Conservation (phyloP, 2,113 vertebrate genomes). For the Urocitellus parryii region DNA sequence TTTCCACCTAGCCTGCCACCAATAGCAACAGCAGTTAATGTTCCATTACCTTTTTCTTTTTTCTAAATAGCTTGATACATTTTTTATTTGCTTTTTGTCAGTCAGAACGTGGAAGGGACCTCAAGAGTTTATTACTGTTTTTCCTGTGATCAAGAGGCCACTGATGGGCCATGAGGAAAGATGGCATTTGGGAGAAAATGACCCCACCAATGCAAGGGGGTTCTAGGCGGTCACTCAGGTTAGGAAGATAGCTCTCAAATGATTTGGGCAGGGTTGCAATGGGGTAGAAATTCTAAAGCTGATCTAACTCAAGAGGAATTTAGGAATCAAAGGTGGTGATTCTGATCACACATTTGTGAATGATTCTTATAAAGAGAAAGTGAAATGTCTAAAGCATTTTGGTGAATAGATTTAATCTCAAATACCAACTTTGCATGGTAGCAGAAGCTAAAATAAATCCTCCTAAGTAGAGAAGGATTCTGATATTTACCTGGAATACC, state of each 20-base stretch:
- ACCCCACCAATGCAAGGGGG: neutral
- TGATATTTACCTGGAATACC: neutral
- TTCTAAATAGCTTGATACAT: neutral
- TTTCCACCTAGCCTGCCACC: neutral
- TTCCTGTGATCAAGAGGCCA: neutral
- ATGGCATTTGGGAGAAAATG: neutral
- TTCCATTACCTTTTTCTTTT: neutral
- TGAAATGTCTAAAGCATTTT: neutral
- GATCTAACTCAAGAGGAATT: constrained; percentile 19
- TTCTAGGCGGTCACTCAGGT: neutral
- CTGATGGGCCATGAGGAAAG: neutral
- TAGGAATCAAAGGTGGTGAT: neutral
- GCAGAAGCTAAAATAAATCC: neutral
- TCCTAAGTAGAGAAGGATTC: neutral
- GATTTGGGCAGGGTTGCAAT: neutral
- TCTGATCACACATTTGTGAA: constrained; percentile 47
- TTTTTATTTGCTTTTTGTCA: constrained; percentile 41
- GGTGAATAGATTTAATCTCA: constrained; percentile 15
- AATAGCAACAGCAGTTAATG: neutral
- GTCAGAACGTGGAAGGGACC: neutral
- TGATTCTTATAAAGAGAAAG: constrained; percentile 42
- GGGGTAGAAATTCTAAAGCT: constrained; percentile 24
- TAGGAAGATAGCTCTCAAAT: neutral
- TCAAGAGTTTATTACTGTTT: neutral
- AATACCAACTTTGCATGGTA: neutral